A percentile compares a stretch with the other conserved stretches of the same genome.
phyloP scores from a whole-genome alignment of 1,140 invertebrate genomes.

The Lepidurus couesii region DNA sequence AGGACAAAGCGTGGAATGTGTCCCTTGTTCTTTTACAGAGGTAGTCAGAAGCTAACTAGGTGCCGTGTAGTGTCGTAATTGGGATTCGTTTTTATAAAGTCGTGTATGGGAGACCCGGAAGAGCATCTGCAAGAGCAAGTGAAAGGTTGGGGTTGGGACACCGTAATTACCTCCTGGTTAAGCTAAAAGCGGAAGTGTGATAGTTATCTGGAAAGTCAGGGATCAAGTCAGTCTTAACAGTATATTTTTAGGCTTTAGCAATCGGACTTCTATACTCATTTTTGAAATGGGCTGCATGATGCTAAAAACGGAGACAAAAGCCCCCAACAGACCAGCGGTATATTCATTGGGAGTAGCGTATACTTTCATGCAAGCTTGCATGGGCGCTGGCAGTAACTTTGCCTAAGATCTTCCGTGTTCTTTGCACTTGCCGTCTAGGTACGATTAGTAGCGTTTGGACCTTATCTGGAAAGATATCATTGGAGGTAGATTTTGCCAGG shows the following conservation, averaged over 20 bases:
- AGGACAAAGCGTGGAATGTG: too few relatives aligned
- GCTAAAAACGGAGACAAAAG: background rate
- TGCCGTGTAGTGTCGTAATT: background rate
- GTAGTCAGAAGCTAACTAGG: background rate
- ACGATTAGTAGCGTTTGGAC: background rate
- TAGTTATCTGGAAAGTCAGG: slow-evolving; percentile 10
- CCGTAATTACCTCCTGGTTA: background rate
- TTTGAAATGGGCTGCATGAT: background rate
- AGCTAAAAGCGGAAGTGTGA: slow-evolving; percentile 4
- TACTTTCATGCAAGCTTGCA: background rate
- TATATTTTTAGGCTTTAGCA: background rate
- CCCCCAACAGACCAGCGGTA: background rate
- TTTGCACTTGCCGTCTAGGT: background rate
- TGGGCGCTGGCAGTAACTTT: slow-evolving; percentile 2
- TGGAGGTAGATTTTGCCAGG: background rate
- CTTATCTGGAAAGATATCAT: background rate
- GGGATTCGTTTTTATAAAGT: background rate
- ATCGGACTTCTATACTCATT: background rate
- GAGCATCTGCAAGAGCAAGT: background rate
- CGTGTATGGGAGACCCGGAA: background rate
- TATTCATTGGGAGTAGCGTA: background rate
- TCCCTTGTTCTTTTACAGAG: too few relatives aligned
- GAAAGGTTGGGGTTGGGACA: background rate
- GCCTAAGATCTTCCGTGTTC: slow-evolving; percentile 5
- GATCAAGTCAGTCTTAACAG: background rate